Evolutionary conservation across 2,113 vertebrate species (phyloP).

Genomic region (Neolamprologus caudopunctatus): DNA sequence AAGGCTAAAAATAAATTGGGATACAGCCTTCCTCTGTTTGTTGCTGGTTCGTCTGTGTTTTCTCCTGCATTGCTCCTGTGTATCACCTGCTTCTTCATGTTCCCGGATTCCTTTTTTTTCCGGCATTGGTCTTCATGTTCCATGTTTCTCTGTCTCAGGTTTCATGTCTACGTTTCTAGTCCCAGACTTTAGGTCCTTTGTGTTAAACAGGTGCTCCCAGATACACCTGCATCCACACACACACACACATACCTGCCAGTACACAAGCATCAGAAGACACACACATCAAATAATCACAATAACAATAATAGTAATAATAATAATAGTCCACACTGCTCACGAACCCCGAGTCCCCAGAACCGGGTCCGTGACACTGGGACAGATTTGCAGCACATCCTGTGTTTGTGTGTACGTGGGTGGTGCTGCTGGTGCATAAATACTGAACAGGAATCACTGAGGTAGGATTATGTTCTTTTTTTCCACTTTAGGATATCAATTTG

Average conservation of each 20-base stretch:
- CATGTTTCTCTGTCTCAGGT: neutral
- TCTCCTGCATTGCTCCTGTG: rapidly evolving
- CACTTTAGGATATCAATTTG: neutral
- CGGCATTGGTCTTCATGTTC: neutral
- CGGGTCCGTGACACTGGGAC: neutral
- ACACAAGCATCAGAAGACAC: neutral
- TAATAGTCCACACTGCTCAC: neutral
- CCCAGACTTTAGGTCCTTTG: neutral
- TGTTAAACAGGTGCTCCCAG: neutral
- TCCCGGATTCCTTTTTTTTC: neutral
- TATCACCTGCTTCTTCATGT: neutral
- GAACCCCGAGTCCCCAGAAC: rapidly evolving
- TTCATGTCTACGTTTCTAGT: neutral
- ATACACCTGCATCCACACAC: neutral
- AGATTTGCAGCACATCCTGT: neutral
- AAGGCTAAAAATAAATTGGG: too few species aligned
- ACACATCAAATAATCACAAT: neutral
- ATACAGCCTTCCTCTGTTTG: neutral
- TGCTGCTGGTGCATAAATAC: neutral
- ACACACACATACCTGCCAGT: rapidly evolving
- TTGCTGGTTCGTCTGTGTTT: neutral
- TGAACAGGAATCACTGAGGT: neutral
- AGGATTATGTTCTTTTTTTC: neutral
- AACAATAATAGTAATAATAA: neutral
- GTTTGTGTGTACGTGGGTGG: rapidly evolving